Conservation (phyloP, 2,113 vertebrate genomes). For the Halcyon malimbica region DNA sequence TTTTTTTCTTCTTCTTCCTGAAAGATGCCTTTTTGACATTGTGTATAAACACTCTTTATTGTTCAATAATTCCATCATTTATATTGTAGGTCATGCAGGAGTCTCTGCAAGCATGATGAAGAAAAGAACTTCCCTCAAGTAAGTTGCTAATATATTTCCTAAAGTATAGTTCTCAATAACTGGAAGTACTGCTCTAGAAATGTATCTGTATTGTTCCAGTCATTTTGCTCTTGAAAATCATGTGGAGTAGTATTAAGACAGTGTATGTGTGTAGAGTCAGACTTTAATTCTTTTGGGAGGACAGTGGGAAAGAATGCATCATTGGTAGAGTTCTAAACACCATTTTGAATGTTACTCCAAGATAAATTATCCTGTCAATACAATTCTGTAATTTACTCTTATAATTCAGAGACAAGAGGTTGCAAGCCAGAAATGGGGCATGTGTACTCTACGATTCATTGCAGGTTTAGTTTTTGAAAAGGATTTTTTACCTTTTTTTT, state of each 20-base stretch:
- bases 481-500: neutral
- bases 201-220: conserved; percentile 17
- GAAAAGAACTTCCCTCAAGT: conserved; percentile 97
- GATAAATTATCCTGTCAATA: neutral
- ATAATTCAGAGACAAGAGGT: neutral
- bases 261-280: neutral
- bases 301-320: neutral
- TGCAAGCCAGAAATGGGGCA: neutral
- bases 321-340: neutral
- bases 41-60: neutral
- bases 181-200: neutral
- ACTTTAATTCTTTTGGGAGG: neutral
- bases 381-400: neutral
- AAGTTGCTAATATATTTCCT: conserved; percentile 69
- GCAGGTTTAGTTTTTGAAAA: neutral
- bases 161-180: neutral
- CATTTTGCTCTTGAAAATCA: conserved; percentile 17
- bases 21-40: neutral
- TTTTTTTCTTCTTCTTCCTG: neutral
- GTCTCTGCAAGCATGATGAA: conserved; percentile 98
- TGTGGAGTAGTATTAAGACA: neutral
- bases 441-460: neutral
- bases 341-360: neutral
- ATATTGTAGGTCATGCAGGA: conserved; percentile 88
- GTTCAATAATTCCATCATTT: conserved; percentile 29